Evolutionary conservation across 2,888 invertebrate species (phyloP).

Genomic region (Antitype chi): DNA sequence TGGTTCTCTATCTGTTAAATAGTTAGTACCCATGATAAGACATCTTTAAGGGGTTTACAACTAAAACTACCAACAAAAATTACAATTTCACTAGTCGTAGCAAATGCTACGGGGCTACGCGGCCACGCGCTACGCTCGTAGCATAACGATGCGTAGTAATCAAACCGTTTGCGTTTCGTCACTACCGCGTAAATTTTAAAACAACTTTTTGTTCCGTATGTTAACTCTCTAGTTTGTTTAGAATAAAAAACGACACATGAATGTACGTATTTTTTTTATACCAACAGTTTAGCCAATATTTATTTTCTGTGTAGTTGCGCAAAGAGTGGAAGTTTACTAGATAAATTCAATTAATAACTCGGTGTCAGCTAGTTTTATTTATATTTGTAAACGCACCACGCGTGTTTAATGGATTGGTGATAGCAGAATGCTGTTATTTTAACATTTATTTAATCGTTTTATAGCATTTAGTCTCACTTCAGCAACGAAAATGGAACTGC

Average conservation of each 20-base stretch:
- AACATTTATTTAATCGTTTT: not conserved
- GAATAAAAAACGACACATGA: conserved; percentile 17
- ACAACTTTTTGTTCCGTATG: conserved; percentile 30
- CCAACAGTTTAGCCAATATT: conserved; percentile 51
- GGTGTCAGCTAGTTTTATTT: not conserved
- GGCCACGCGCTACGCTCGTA: conserved; percentile 61
- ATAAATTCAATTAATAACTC: conserved; percentile 30
- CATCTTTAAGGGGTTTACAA: not conserved
- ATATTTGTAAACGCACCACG: not conserved
- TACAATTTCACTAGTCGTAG: conserved; percentile 37
- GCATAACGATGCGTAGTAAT: conserved; percentile 36
- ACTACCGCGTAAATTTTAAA: conserved; percentile 36
- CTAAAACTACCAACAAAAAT: not conserved
- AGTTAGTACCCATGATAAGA: not conserved
- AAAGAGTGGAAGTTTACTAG: conserved; percentile 22
- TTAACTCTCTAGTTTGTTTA: conserved; percentile 34
- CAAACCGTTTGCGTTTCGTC: conserved; percentile 42
- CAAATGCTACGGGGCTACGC: conserved; percentile 48
- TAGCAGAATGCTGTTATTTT: not conserved
- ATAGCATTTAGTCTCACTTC: not conserved
- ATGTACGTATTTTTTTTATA: conserved; percentile 23
- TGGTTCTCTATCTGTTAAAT: not conserved
- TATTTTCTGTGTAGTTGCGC: conserved; percentile 26
- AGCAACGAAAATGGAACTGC: too few relatives aligned
- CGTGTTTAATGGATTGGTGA: not conserved